Evolutionary conservation across 2,888 invertebrate genomes (phyloP).

Genomic region (Cryptocephalus moraei): DNA sequence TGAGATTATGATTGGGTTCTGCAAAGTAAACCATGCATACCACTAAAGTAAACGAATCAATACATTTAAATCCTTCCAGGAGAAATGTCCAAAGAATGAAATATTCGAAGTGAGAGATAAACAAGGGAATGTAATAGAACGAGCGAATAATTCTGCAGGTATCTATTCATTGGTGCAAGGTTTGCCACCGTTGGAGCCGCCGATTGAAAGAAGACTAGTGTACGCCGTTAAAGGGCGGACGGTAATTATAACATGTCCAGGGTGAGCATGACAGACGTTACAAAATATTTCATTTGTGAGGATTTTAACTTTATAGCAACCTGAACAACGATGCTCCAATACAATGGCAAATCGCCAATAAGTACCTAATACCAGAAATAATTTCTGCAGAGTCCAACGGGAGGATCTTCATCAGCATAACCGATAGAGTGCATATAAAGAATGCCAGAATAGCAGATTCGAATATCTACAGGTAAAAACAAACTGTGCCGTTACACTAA

Average conservation of each 20-base stretch:
- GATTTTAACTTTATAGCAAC: slow-evolving; percentile 33
- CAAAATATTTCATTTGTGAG: too few species aligned
- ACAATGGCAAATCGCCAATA: slow-evolving; percentile 47
- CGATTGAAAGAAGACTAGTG: slow-evolving; percentile 34
- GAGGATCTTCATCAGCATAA: slow-evolving; percentile 46
- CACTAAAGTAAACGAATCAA: neutral
- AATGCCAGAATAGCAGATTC: slow-evolving; percentile 43
- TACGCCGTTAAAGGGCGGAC: slow-evolving; percentile 35
- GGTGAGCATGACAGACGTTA: slow-evolving; percentile 27
- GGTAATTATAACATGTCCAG: slow-evolving; percentile 41
- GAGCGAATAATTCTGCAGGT: slow-evolving; percentile 51
- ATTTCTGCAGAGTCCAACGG: slow-evolving; percentile 42
- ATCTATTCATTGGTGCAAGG: slow-evolving; percentile 45
- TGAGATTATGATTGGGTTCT: slow-evolving; percentile 46
- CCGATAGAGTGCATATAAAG: slow-evolving; percentile 48
- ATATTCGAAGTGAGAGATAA: slow-evolving; percentile 46
- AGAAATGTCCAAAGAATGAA: slow-evolving; percentile 37
- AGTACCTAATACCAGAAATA: slow-evolving; percentile 40
- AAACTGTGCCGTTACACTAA: neutral
- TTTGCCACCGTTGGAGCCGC: slow-evolving; percentile 37
- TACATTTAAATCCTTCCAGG: slow-evolving; percentile 20
- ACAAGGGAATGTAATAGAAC: slow-evolving; percentile 44
- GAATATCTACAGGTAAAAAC: slow-evolving; percentile 47
- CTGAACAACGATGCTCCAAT: slow-evolving; percentile 44
- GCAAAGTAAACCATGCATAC: slow-evolving; percentile 37